A percentile compares a stretch with the other conserved stretches of the same genome.
Conservation (phyloP, 1,140 invertebrate genomes). For the Cherax destructor region DNA sequence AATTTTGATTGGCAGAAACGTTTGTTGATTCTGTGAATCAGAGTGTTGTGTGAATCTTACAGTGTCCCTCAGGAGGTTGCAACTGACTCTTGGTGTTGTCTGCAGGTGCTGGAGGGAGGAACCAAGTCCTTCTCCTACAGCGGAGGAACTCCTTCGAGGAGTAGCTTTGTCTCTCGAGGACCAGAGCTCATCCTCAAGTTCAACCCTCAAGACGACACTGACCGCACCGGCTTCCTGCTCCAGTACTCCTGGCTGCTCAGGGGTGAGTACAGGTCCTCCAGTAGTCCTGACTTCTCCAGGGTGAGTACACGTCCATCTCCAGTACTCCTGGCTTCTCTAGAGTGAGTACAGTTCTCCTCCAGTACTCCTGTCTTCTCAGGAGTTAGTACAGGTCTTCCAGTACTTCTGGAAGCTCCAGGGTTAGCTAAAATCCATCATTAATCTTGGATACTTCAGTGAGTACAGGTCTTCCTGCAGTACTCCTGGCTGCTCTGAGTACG, state of each 20-base stretch:
- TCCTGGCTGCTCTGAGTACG: too few relatives aligned
- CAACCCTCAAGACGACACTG: constrained; percentile 5
- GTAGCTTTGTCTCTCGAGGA: constrained; percentile 22
- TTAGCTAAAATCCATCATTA: too few relatives aligned
- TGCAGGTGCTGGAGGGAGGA: constrained; percentile 20
- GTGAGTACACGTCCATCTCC: constrained; percentile 30
- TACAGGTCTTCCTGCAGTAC: too few relatives aligned
- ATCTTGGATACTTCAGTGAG: too few relatives aligned
- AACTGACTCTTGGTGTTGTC: not conserved
- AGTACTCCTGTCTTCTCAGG: not conserved
- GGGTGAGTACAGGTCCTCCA: constrained; percentile 37
- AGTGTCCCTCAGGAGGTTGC: not conserved
- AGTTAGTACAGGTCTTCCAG: too few relatives aligned
- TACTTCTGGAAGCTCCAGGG: too few relatives aligned
- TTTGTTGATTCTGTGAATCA: too few relatives aligned
- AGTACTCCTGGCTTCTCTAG: constrained; percentile 34
- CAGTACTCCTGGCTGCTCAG: constrained; percentile 43
- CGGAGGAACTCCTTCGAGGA: constrained; percentile 1
- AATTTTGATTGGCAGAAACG: too few relatives aligned
- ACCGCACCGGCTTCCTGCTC: constrained; percentile 40
- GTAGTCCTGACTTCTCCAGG: constrained; percentile 17
- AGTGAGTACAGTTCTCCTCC: not conserved
- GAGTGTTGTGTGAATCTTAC: too few relatives aligned
- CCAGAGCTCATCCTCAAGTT: constrained; percentile 23
- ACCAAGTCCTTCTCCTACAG: not conserved